A percentile compares a stretch with the other conserved stretches of the same genome.
These are phyloP conservation scores for Peucedramus taeniatus DNA, from an alignment of 2,113 vertebrate species.

Conservation along the genomic window DNA sequence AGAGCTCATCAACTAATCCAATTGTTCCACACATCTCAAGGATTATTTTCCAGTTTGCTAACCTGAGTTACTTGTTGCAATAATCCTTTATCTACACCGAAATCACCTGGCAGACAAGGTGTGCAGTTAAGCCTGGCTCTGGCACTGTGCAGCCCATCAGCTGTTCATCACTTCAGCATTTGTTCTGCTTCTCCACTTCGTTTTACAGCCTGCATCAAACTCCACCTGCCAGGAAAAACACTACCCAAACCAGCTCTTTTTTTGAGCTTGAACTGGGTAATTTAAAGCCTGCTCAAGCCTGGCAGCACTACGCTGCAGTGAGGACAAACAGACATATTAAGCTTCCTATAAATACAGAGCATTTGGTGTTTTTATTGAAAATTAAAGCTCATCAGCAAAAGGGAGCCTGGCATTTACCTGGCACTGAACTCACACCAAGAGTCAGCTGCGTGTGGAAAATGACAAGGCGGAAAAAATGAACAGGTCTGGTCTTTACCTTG, in stretches of 20 bases:
- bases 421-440: neutral
- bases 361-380: neutral
- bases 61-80: neutral
- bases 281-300: neutral
- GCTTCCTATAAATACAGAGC: neutral
- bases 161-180: neutral
- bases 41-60: constrained; percentile 13
- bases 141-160: neutral
- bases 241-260: neutral
- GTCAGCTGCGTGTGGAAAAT: neutral
- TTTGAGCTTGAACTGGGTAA: neutral
- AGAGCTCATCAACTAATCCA: constrained; percentile 7
- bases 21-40: neutral
- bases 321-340: neutral
- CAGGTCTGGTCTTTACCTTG: neutral
- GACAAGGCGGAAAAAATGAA: neutral
- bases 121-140: neutral
- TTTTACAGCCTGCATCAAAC: neutral
- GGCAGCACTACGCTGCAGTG: neutral
- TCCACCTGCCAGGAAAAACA: neutral
- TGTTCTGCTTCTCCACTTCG: neutral
- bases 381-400: neutral
- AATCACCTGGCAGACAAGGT: neutral
- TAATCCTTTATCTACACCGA: neutral
- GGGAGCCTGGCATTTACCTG: neutral